phyloP scores from a whole-genome alignment of 1,140 invertebrate genomes.

The Pseudachorutes palmiensis region DNA sequence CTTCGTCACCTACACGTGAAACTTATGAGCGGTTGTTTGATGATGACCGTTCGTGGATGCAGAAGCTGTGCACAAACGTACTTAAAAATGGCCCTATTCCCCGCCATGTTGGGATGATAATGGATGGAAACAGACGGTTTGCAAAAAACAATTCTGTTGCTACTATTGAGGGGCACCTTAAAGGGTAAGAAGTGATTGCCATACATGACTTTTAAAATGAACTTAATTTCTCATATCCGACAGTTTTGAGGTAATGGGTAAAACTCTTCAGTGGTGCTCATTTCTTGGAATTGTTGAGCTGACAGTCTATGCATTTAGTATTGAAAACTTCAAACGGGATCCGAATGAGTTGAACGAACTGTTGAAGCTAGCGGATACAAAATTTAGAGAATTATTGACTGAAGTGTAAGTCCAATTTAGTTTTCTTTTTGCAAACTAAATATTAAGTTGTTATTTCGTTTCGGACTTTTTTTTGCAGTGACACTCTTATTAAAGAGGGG shows the following conservation, averaged over 20 bases:
- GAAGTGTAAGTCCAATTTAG: too few relatives aligned
- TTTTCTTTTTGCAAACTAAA: too few relatives aligned
- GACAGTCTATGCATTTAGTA: conserved; percentile 62
- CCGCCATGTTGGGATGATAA: conserved; percentile 54
- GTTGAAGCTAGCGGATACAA: not conserved
- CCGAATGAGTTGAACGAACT: not conserved
- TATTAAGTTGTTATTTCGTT: not conserved
- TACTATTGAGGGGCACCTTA: conserved; percentile 48
- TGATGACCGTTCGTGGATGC: not conserved
- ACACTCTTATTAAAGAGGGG: conserved; percentile 72
- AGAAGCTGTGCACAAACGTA: conserved; percentile 26
- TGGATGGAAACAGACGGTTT: conserved; percentile 60
- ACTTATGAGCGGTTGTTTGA: too few relatives aligned
- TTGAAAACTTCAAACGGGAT: conserved; percentile 60
- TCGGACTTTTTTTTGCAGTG: conserved; percentile 55
- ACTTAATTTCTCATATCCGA: not conserved
- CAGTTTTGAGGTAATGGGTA: conserved; percentile 47
- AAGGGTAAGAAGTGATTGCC: too few relatives aligned
- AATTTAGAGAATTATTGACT: not conserved
- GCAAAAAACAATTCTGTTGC: conserved; percentile 48
- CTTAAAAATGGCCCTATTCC: conserved; percentile 49
- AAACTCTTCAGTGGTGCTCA: conserved; percentile 54
- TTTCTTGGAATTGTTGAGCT: conserved; percentile 57
- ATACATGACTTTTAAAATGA: not conserved
- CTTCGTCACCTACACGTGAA: too few relatives aligned